Percentiles rank a stretch among this genome's conserved stretches.
These are phyloP conservation scores for Lipotes vexillifer DNA, from an alignment of 2,113 vertebrate species.

Conservation along the genomic window DNA sequence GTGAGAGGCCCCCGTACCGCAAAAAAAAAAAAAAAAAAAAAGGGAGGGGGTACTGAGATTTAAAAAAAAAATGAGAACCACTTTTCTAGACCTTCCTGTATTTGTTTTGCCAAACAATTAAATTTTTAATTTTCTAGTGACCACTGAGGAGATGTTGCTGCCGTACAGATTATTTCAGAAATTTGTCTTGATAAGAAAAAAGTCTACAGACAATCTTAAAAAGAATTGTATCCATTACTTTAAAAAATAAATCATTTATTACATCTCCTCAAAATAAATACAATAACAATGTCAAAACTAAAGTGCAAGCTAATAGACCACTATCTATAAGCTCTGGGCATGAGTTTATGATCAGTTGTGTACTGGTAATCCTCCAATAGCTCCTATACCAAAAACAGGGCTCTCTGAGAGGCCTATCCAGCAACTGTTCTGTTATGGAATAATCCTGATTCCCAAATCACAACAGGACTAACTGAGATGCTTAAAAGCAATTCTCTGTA, in stretches of 20 bases:
- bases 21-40: too few relatives aligned
- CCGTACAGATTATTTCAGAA: constrained; percentile 22
- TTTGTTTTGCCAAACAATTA: neutral
- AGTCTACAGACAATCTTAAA: neutral
- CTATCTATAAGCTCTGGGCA: neutral
- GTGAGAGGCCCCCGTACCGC: too few relatives aligned
- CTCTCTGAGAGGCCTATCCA: neutral
- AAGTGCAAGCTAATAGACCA: neutral
- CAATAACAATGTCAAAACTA: constrained; percentile 12
- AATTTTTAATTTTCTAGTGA: constrained; percentile 3
- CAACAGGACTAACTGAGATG: neutral
- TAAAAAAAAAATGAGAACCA: neutral
- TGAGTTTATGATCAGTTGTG: neutral
- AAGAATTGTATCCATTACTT: neutral
- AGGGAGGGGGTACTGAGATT: neutral
- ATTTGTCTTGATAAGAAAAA: neutral
- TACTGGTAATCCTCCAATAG: neutral
- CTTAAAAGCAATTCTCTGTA: neutral
- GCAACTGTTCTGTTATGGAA: neutral
- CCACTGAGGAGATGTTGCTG: neutral
- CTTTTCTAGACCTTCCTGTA: neutral
- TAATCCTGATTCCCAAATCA: constrained; percentile 8
- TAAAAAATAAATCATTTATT: neutral
- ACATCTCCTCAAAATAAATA: neutral
- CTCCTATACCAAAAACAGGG: neutral